Percentiles rank a stretch among this genome's conserved stretches.
phyloP scores from a whole-genome alignment of 1,140 invertebrate species.

The Plectus sambesii region DNA sequence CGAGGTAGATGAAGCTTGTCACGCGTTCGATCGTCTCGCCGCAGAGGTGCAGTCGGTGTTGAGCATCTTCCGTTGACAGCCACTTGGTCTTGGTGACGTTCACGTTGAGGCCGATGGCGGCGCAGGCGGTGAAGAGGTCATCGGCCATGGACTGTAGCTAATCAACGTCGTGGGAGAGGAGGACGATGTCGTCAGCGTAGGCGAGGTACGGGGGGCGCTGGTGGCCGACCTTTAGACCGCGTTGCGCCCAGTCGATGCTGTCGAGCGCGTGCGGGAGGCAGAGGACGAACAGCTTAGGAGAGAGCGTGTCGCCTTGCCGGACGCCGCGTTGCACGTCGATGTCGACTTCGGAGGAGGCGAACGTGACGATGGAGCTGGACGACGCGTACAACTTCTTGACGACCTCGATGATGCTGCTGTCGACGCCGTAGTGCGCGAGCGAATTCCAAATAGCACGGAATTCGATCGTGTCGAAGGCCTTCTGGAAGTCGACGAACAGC shows the following conservation, averaged over 20 bases:
- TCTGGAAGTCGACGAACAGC: conserved; percentile 34
- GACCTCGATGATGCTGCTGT: conserved; percentile 5
- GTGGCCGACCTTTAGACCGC: conserved; percentile 3
- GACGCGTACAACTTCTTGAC: conserved; percentile 9
- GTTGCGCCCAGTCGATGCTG: conserved; percentile 9
- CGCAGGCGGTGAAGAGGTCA: conserved; percentile 1
- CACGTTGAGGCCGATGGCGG: conserved; percentile 12
- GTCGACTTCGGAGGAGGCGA: background rate
- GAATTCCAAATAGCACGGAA: conserved; percentile 11
- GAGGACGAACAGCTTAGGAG: conserved; percentile 50
- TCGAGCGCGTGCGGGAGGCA: conserved; percentile 46
- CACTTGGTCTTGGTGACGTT: conserved; percentile 13
- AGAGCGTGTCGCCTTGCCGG: conserved; percentile 51
- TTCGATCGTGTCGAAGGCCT: conserved; percentile 37
- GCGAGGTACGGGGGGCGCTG: conserved; percentile 23
- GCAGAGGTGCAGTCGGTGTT: background rate
- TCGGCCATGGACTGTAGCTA: conserved; percentile 17
- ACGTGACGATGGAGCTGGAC: background rate
- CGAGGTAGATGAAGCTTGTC: conserved; percentile 11
- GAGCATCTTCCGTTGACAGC: no score
- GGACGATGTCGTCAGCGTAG: conserved; percentile 44
- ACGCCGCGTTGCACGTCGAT: conserved; percentile 43
- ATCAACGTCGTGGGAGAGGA: conserved; percentile 17
- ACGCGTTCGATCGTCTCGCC: conserved; percentile 6
- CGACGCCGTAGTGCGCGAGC: conserved; percentile 10